Conservation (phyloP, 2,888 invertebrate genomes). For the Meloe dianella region DNA sequence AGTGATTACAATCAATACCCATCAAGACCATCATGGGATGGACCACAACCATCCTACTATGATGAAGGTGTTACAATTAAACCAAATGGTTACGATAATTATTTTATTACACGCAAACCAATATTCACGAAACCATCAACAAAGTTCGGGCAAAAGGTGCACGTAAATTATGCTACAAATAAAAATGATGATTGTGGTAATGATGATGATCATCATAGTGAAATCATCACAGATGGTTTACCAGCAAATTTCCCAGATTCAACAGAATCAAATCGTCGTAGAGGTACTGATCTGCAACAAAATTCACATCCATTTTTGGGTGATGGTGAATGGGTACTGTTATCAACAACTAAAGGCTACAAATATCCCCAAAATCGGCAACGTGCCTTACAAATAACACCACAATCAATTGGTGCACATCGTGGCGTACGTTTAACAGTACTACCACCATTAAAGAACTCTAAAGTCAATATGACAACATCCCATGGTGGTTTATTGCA, state of each 20-base stretch:
- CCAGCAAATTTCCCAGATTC: constrained; percentile 63
- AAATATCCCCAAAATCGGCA: constrained; percentile 59
- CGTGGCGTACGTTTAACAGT: constrained; percentile 67
- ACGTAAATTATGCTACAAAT: constrained; percentile 34
- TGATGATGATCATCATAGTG: constrained; percentile 28
- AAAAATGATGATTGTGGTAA: constrained; percentile 15
- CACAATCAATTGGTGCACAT: constrained; percentile 46
- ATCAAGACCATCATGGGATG: constrained; percentile 40
- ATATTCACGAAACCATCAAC: constrained; percentile 33
- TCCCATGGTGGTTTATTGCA: constrained; percentile 78
- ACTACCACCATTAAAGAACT: constrained; percentile 70
- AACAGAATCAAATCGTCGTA: constrained; percentile 41
- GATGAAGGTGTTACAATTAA: constrained; percentile 42
- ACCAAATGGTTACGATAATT: constrained; percentile 47
- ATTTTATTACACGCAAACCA: constrained; percentile 54
- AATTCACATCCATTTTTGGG: constrained; percentile 68
- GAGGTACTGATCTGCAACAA: constrained; percentile 58
- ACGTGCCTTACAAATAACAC: constrained; percentile 49
- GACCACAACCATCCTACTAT: constrained; percentile 46
- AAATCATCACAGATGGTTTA: constrained; percentile 64
- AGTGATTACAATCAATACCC: constrained; percentile 44
- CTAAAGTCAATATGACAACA: constrained; percentile 68
- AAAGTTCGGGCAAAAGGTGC: constrained; percentile 47
- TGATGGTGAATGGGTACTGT: constrained; percentile 78
- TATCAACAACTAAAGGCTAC: constrained; percentile 80